A percentile compares a stretch with the other conserved stretches of the same genome.
Evolutionary conservation across 2,113 vertebrate genomes (phyloP).

Genomic region (Ceyx cyanopectus): DNA sequence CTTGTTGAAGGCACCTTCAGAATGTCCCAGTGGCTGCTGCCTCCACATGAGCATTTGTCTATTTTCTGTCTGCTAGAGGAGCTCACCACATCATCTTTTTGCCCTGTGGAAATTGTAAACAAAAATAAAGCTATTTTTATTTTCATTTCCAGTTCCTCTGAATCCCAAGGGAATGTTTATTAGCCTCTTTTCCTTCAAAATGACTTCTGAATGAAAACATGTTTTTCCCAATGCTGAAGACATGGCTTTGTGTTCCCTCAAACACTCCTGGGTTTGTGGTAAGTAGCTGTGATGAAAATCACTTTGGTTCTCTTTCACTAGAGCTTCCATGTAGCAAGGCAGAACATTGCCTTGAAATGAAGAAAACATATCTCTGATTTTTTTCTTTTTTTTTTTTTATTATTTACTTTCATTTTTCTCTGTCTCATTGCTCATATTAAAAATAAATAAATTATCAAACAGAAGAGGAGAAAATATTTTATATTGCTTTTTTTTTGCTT

Average conservation of each 20-base stretch:
- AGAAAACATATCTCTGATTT: neutral
- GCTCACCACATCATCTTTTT: constrained; percentile 13
- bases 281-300: neutral
- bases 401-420: neutral
- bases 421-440: neutral
- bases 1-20: neutral
- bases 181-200: neutral
- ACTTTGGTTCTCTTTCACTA: neutral
- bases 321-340: neutral
- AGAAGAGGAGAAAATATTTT: neutral
- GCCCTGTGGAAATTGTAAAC: neutral
- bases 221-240: neutral
- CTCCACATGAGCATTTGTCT: neutral
- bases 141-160: constrained; percentile 20
- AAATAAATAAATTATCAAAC: neutral
- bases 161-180: constrained; percentile 1
- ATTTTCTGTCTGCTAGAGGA: neutral
- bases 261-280: neutral
- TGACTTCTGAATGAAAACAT: neutral
- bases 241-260: neutral
- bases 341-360: neutral
- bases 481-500: neutral
- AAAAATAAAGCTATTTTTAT: constrained; percentile 45
- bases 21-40: neutral
- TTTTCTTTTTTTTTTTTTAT: too few relatives aligned